Evolutionary conservation across 2,888 invertebrate species (phyloP).

Genomic region (Halictus ligatus): DNA sequence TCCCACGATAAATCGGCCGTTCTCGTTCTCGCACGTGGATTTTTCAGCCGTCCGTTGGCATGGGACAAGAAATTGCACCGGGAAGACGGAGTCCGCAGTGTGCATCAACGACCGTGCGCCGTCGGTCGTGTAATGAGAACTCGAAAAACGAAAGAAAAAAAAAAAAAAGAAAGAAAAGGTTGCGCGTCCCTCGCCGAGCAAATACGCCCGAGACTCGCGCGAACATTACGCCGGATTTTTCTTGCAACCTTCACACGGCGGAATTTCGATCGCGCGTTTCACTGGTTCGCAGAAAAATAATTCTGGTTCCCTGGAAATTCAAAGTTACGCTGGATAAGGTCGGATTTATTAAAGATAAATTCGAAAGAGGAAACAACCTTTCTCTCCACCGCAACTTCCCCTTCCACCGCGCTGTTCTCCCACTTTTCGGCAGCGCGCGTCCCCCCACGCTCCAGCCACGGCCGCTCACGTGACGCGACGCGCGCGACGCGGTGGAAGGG

Average conservation of each 20-base stretch:
- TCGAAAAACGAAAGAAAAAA: too few relatives aligned
- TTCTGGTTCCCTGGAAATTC: background rate
- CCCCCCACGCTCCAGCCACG: too few relatives aligned
- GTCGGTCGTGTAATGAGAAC: conserved; percentile 20
- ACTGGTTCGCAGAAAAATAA: too few relatives aligned
- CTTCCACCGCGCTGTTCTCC: too few relatives aligned
- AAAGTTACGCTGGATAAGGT: too few relatives aligned
- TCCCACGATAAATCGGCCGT: conserved; percentile 16
- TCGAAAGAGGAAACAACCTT: too few relatives aligned
- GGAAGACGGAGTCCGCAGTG: background rate
- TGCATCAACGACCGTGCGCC: conserved; percentile 1
- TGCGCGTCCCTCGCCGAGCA: background rate
- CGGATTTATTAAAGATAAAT: too few relatives aligned
- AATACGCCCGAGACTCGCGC: background rate
- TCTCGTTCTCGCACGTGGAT: conserved; percentile 9
- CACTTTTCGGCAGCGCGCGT: too few relatives aligned
- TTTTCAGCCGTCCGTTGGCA: conserved; percentile 10
- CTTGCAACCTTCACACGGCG: background rate
- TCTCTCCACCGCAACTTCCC: too few relatives aligned
- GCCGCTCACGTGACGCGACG: too few relatives aligned
- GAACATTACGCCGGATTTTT: background rate
- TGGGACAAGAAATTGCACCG: conserved; percentile 4
- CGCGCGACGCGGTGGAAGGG: too few relatives aligned
- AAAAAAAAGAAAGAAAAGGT: background rate
- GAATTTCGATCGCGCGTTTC: background rate